Evolutionary conservation across 1,140 invertebrate species (phyloP), one percentile per base, ranked within the genome.

Genomic region (Tenebrio molitor): DNA sequence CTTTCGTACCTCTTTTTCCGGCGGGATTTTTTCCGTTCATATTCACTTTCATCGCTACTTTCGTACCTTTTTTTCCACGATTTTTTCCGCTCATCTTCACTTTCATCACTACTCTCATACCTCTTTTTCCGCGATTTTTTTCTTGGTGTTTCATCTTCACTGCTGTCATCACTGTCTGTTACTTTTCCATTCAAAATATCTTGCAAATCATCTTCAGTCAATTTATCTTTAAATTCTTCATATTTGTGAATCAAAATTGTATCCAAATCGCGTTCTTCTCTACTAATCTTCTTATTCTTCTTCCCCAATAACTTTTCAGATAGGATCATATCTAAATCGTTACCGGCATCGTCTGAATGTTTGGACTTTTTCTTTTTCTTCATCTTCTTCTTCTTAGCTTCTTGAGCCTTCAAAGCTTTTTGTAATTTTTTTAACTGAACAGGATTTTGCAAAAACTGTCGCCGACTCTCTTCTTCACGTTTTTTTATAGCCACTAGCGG

Each of bases 361-460:
- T 89, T 88, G 0, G 82, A 76, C 79, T 89, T 88, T 70, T 89
- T 89, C 21, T 86, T 88, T 34, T 85, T 85, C 73, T 86, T 85
- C n/a, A n/a, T n/a, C 77, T 82, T 80, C 74, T 84, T 77, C 58
- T 85, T 83, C 80, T 87, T 83, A 77, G 84, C 76, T 78, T 89
- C 83, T 77, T 90, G 87, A 65, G 84, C 84, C 81, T 89, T 85
- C 76, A 96, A 88, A 78, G 95, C 84, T 78, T 93, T 88, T 80
- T 94, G 89, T 0, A 97, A 82, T 83, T 93, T 90, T 77, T 95
- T 94, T 73, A 96, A 84, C 83, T 94, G 95, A 0, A 97, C 88
- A n/a, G 95, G 95, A 88, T 97, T 97, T 76, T 95, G 91, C 5
- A 97, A 81, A 16, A 97, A 84, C 76, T 94, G 90, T 58, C 89